Evolutionary conservation across 2,888 invertebrate genomes (phyloP).

Genomic region (Philereme transversata): DNA sequence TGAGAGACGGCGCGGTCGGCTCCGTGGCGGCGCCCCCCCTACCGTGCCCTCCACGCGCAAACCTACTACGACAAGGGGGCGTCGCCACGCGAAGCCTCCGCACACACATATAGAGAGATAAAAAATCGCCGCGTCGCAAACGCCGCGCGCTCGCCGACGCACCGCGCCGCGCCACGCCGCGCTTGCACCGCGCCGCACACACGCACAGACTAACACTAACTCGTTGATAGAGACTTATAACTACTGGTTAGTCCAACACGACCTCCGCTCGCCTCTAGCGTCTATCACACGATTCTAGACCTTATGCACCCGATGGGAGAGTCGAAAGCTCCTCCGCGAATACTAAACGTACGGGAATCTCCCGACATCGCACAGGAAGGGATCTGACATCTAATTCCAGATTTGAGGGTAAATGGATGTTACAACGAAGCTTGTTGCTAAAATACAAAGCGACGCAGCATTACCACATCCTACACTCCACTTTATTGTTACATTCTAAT

Average conservation of each 20-base stretch:
- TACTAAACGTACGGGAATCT: constrained; percentile 41
- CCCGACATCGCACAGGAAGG: constrained; percentile 49
- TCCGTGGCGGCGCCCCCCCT: constrained; percentile 17
- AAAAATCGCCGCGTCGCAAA: constrained; percentile 27
- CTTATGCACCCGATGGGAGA: constrained; percentile 56
- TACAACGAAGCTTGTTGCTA: constrained; percentile 38
- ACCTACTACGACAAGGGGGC: not conserved
- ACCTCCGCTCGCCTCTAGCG: constrained; percentile 45
- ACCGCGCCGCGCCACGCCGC: too few species aligned
- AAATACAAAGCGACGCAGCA: constrained; percentile 25
- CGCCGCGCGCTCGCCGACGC: too few species aligned
- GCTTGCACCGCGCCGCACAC: constrained; percentile 34
- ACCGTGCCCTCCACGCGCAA: too few species aligned
- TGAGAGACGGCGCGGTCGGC: constrained; percentile 23
- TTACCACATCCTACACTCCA: not conserved
- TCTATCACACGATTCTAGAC: constrained; percentile 50
- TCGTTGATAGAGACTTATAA: constrained; percentile 78
- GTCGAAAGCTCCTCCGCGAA: constrained; percentile 49
- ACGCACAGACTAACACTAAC: constrained; percentile 68
- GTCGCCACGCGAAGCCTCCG: not conserved
- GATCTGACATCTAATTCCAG: constrained; percentile 46
- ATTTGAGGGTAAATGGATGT: constrained; percentile 35
- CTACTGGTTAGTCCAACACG: constrained; percentile 53
- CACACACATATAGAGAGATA: constrained; percentile 26
- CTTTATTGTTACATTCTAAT: constrained; percentile 1